Conservation (phyloP, 2,888 invertebrate species). For the Cheilosia impressa region DNA sequence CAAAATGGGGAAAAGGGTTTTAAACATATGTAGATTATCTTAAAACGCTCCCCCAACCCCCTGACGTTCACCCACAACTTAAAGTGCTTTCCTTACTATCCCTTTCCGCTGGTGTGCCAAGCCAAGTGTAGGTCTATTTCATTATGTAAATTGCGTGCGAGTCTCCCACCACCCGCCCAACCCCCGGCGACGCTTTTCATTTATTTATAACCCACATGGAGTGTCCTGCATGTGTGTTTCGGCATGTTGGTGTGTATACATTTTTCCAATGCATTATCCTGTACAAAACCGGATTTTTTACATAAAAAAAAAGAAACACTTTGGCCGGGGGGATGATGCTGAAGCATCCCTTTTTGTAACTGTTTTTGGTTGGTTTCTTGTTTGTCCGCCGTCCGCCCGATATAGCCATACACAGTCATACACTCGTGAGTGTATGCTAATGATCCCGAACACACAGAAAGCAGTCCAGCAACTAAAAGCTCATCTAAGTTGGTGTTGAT, state of each 20-base stretch:
- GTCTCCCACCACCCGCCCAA: conserved; percentile 23
- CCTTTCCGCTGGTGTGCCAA: conserved; percentile 17
- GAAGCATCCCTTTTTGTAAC: conserved; percentile 74
- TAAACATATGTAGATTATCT: conserved; percentile 73
- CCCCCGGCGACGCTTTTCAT: conserved; percentile 51
- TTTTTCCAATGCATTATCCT: conserved; percentile 75
- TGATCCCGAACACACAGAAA: conserved; percentile 62
- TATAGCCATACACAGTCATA: conserved; percentile 31
- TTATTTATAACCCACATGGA: conserved; percentile 72
- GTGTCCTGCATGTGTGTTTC: conserved; percentile 15
- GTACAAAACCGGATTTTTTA: conserved; percentile 67
- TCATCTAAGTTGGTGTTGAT: conserved; percentile 75
- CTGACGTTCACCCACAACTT: conserved; percentile 34
- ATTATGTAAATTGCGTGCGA: conserved; percentile 69
- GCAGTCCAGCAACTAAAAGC: conserved; percentile 69
- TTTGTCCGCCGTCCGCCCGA: conserved; percentile 59
- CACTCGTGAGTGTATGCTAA: conserved; percentile 55
- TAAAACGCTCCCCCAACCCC: neutral
- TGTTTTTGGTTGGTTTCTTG: conserved; percentile 74
- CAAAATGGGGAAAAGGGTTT: conserved; percentile 46
- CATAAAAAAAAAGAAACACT: conserved; percentile 43
- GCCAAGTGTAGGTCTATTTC: conserved; percentile 58
- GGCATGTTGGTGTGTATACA: conserved; percentile 45
- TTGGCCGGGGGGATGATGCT: conserved; percentile 46
- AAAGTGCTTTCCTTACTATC: conserved; percentile 71